phyloP scores from a whole-genome alignment of 1,140 invertebrate species.

The Ericerus pela region DNA sequence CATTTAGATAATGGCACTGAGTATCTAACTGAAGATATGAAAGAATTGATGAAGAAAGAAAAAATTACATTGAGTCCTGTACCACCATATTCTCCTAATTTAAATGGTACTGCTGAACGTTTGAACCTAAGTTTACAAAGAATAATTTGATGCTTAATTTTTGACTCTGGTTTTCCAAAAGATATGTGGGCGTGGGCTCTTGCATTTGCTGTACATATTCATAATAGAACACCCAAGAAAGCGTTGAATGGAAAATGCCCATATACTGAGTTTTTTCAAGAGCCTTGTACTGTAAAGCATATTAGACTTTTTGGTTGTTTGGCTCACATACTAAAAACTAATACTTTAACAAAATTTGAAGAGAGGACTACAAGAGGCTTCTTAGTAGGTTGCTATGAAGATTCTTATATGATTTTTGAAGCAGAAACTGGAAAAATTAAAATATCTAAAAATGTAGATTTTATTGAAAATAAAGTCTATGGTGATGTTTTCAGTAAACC shows the following conservation, averaged over 20 bases:
- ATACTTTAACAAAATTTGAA: background rate
- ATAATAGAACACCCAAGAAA: background rate
- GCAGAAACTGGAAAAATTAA: background rate
- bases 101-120: background rate
- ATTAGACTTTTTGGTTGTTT: background rate
- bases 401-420: background rate
- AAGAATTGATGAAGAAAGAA: background rate
- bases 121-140: background rate
- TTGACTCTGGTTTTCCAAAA: background rate
- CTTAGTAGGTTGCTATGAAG: background rate
- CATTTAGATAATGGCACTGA: background rate
- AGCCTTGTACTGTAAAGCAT: background rate
- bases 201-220: background rate
- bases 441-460: background rate
- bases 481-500: background rate
- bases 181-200: background rate
- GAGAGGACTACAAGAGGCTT: background rate
- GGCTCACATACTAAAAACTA: background rate
- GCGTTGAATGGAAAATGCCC: background rate
- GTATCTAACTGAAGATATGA: background rate
- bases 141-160: background rate
- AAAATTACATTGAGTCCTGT: background rate
- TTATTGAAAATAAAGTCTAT: conserved; percentile 2
- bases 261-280: background rate
- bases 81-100: background rate